phyloP scores from a whole-genome alignment of 2,113 vertebrate genomes.

The Lagopus muta region DNA sequence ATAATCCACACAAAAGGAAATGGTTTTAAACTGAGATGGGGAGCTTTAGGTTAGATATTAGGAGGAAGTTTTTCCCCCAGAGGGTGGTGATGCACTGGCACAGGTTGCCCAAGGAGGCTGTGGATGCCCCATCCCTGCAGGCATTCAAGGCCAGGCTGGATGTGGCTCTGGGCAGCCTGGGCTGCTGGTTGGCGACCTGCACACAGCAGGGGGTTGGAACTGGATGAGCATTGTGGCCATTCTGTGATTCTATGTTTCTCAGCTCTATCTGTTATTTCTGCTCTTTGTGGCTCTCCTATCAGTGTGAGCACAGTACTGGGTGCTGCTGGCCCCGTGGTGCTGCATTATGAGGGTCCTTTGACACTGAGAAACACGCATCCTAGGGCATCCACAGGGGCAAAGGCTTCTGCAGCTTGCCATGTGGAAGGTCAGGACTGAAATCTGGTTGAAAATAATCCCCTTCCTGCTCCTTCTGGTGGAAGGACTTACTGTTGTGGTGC shows the following conservation, averaged over 20 bases:
- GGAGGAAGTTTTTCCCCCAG: too few relatives aligned
- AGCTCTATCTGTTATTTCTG: neutral
- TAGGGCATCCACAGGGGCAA: neutral
- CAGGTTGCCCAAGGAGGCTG: too few relatives aligned
- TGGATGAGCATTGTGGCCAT: too few relatives aligned
- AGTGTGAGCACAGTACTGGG: accelerated
- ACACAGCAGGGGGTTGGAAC: too few relatives aligned
- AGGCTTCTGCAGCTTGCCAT: neutral
- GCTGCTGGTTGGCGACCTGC: too few relatives aligned
- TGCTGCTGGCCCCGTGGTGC: too few relatives aligned
- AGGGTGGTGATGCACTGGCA: too few relatives aligned
- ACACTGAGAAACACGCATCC: neutral
- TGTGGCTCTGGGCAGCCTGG: too few relatives aligned
- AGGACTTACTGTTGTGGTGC: neutral
- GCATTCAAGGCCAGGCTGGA: too few relatives aligned
- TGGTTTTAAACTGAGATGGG: too few relatives aligned
- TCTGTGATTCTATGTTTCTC: neutral
- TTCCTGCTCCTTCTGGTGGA: neutral
- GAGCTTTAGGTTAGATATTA: too few relatives aligned
- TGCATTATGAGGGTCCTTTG: neutral
- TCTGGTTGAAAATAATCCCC: neutral
- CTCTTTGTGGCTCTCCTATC: neutral
- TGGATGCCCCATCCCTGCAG: too few relatives aligned
- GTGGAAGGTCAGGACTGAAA: neutral
- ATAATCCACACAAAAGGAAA: neutral